A percentile compares a stretch with the other conserved stretches of the same genome.
Conservation (phyloP, 2,888 invertebrate genomes). For the Leptogaster cylindrica region DNA sequence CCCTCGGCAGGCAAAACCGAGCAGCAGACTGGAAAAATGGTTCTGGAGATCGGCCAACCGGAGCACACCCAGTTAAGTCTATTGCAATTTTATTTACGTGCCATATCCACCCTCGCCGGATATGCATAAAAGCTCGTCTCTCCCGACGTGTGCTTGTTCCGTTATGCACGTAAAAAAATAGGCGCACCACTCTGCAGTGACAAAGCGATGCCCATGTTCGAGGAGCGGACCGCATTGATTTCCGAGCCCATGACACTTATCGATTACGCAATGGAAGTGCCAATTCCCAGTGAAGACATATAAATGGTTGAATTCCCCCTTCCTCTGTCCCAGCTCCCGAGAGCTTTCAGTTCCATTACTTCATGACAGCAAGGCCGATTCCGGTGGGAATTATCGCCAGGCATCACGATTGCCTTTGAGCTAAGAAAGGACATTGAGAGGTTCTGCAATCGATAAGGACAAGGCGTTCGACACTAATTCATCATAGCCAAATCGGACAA, state of each 20-base stretch:
- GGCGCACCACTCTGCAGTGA: too few relatives aligned
- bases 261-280: conserved; percentile 42
- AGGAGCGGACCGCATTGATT: conserved; percentile 23
- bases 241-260: conserved; percentile 36
- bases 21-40: conserved; percentile 33
- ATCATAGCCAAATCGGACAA: too few relatives aligned
- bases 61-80: conserved; percentile 23
- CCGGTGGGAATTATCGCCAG: too few relatives aligned
- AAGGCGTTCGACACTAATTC: too few relatives aligned
- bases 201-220: too few relatives aligned
- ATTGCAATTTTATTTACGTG: conserved; percentile 30
- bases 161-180: too few relatives aligned
- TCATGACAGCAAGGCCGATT: too few relatives aligned
- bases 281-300: conserved; percentile 37
- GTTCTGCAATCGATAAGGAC: too few relatives aligned
- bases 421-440: too few relatives aligned
- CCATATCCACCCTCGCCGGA: conserved; percentile 1
- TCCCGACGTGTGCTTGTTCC: not conserved
- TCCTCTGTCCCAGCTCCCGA: too few relatives aligned
- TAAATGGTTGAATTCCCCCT: conserved; percentile 27
- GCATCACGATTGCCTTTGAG: too few relatives aligned
- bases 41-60: not conserved
- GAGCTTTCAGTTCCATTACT: conserved; percentile 12
- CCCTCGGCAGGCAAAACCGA: not conserved
- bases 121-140: conserved; percentile 14